Conservation (phyloP, 2,888 invertebrate genomes). For the Apodemia duryi region DNA sequence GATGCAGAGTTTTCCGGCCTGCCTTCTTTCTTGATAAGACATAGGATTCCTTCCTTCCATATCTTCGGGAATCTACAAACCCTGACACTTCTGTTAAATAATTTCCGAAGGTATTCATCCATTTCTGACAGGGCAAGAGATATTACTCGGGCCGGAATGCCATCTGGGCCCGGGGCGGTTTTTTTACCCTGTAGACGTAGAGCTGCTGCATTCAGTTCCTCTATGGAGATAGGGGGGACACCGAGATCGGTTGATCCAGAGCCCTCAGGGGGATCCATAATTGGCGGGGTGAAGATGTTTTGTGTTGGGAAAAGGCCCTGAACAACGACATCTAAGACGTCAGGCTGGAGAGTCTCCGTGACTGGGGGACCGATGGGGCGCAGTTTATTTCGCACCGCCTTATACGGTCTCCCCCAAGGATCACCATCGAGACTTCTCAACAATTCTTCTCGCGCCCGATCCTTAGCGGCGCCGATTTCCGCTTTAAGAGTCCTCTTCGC, state of each 20-base stretch:
- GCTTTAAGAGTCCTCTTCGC: neutral
- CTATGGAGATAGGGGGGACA: neutral
- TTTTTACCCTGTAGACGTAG: too few species aligned
- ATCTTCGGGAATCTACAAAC: too few species aligned
- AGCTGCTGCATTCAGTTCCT: too few species aligned
- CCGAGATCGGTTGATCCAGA: too few species aligned
- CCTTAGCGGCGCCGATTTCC: constrained; percentile 9
- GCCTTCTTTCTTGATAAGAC: constrained; percentile 25
- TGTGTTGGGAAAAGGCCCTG: neutral
- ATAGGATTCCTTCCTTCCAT: constrained; percentile 19
- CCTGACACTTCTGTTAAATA: too few species aligned
- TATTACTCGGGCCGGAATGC: too few species aligned
- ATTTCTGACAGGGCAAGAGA: too few species aligned
- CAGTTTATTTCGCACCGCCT: constrained; percentile 13
- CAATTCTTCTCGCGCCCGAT: neutral
- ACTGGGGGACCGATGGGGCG: constrained; percentile 19
- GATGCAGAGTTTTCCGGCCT: constrained; percentile 22
- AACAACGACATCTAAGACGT: neutral
- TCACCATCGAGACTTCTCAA: constrained; percentile 16
- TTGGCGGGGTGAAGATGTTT: neutral
- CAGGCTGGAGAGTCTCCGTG: constrained; percentile 17
- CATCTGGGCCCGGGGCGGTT: too few species aligned
- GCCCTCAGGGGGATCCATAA: too few species aligned
- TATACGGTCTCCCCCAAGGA: constrained; percentile 24
- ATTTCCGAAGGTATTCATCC: too few species aligned